A percentile compares a stretch with the other conserved stretches of the same genome.
Conservation (phyloP, 2,797 vertebrate genomes). For the Ficedula albicollis region DNA sequence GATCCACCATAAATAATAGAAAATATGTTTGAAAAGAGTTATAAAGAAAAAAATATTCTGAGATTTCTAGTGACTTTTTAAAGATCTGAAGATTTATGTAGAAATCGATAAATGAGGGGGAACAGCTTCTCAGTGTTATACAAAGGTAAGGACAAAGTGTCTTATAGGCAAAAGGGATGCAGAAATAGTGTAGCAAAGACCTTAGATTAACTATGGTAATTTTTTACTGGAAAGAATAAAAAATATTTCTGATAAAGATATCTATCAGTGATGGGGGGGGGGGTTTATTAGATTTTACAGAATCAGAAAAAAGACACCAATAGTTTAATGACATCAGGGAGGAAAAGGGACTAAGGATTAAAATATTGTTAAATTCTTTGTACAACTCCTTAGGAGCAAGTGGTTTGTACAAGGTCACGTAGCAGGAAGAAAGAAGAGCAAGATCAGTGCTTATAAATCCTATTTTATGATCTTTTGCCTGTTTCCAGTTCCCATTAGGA, state of each 20-base stretch:
- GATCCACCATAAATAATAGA: neutral
- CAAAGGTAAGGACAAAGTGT: neutral
- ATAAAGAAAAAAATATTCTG: neutral
- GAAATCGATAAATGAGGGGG: neutral
- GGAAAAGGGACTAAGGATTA: neutral
- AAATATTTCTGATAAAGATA: neutral
- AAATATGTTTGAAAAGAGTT: neutral
- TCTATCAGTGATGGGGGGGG: rapidly evolving
- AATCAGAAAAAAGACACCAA: neutral
- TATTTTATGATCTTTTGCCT: neutral
- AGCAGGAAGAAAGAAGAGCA: neutral
- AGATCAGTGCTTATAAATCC: neutral
- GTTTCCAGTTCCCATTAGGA: neutral
- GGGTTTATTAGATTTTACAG: rapidly evolving
- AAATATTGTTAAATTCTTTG: neutral
- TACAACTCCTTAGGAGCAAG: neutral
- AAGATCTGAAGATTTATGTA: neutral
- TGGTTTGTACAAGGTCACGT: neutral
- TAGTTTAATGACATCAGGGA: neutral
- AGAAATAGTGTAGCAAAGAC: neutral
- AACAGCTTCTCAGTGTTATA: neutral
- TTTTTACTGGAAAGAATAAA: neutral
- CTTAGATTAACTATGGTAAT: neutral
- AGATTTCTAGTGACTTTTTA: neutral
- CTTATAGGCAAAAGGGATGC: neutral